Evolutionary conservation across 2,888 invertebrate genomes (phyloP), one percentile per base, ranked within the genome.

Genomic region (Ichneumon xanthorius): DNA sequence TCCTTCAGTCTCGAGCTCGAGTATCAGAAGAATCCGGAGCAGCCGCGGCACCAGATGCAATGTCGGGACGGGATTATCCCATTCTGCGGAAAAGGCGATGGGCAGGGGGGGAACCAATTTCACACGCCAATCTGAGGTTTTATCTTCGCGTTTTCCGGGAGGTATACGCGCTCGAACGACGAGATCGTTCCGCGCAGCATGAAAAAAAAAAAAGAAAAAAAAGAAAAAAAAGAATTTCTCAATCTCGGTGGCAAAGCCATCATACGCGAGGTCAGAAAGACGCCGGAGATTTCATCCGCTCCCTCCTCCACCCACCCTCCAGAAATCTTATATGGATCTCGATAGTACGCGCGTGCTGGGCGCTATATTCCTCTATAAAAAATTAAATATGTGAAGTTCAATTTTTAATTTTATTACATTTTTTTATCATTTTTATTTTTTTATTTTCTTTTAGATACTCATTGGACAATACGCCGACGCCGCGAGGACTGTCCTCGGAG

Each of bases 401-500:
- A 71, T n/a, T 19, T 16, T 11, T 79, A 16, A 14, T 50, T 4
- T 45, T 6, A 1, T 26, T 30, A 72, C 2, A 67, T 37, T 61
- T 45, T 19, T 7, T 68, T 14, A 26, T 0, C 4, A 33, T 33
- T 37, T 7, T 37, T 37, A 0, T 7, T 37, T 1, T 9, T 0
- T 37, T n/a, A n/a, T 9, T 37, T 37, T 33, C 33, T 37, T 37
- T 37, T 80, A 93, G 93, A 82, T 93, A 93, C 86, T 88, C 89
- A n/a, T 88, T 93, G 75, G 91, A 92, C 79, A 93, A 94, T 83
- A 93, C 94, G 1, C 93, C 93, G 0, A 88, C 94, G 0, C 91
- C 92, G 19, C 92, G 93, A 30, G 95, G 95, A 4, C 89, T 94
- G n/a, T 93, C 95, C 16, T 96, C 96, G 0, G 95, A 95, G 88